Evolutionary conservation across 2,797 vertebrate species (phyloP).

Genomic region (Thalassophryne amazonica): DNA sequence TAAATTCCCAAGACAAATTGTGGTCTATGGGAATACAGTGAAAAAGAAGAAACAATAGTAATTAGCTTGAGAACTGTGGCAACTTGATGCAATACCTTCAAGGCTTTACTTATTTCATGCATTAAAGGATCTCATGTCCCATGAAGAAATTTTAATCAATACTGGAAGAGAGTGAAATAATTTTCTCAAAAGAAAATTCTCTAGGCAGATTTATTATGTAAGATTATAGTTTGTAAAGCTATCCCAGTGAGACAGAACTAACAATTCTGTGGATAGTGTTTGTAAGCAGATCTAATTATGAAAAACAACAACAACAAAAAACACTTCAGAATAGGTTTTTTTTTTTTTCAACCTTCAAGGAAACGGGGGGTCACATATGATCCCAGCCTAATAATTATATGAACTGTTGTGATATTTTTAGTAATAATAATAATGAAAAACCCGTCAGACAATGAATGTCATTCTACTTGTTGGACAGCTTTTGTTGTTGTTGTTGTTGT

Average conservation of each 20-base stretch:
- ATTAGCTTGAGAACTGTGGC: constrained; percentile 6
- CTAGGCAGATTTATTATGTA: constrained; percentile 5
- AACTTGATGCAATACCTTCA: constrained; percentile 2
- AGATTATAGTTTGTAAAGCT: constrained; percentile 13
- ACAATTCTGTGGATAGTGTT: too few species aligned
- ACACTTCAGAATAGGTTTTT: too few species aligned
- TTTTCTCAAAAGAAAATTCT: constrained; percentile 8
- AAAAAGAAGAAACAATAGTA: background rate
- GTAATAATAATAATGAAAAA: too few species aligned
- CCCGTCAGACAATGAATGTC: too few species aligned
- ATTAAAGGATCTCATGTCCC: constrained; percentile 17
- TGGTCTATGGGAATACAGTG: constrained; percentile 5
- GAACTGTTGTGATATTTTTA: too few species aligned
- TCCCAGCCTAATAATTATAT: too few species aligned
- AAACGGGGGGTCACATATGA: too few species aligned
- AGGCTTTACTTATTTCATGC: constrained; percentile 15
- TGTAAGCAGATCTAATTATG: too few species aligned
- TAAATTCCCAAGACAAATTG: constrained; percentile 13
- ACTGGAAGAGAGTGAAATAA: constrained; percentile 9
- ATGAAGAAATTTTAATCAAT: constrained; percentile 34
- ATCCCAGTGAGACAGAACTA: constrained; percentile 1
- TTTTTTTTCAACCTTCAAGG: too few species aligned
- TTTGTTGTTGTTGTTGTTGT: too few species aligned
- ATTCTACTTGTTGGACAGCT: too few species aligned
- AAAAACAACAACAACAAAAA: too few species aligned